Percentiles rank a stretch among this genome's conserved stretches.
phyloP scores from a whole-genome alignment of 2,113 vertebrate genomes.

The Lutjanus erythropterus region DNA sequence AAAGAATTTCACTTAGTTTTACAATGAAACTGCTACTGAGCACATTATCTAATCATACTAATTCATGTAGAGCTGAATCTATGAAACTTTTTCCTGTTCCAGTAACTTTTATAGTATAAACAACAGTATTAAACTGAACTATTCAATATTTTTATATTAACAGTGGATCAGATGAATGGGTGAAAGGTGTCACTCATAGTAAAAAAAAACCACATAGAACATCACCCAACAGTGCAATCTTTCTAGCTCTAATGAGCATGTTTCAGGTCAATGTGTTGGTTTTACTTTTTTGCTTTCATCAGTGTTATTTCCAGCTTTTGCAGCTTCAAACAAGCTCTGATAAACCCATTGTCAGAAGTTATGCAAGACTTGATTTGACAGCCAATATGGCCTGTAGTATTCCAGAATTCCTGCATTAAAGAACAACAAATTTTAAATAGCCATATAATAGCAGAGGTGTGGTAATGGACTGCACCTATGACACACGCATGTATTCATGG shows the following conservation, averaged over 20 bases:
- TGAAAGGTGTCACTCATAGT: neutral
- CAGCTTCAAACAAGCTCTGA: neutral
- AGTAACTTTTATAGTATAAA: constrained; percentile 5
- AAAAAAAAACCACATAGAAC: constrained; percentile 8
- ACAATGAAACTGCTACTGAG: neutral
- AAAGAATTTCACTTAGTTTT: neutral
- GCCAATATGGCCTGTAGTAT: no score
- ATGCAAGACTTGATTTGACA: no score
- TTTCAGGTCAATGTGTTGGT: neutral
- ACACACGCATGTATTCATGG: no score
- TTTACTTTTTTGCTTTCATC: neutral
- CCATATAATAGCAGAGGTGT: no score
- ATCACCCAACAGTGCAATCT: neutral
- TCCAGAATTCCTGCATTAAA: no score
- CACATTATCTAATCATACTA: neutral
- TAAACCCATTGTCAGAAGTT: no score
- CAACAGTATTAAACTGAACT: neutral
- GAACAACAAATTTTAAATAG: no score
- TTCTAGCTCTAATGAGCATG: neutral
- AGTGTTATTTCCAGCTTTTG: neutral
- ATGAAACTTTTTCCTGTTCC: neutral
- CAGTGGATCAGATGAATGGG: neutral
- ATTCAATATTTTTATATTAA: neutral
- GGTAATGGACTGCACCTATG: no score
- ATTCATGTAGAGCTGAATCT: neutral